Evolutionary conservation across 2,888 invertebrate genomes (phyloP), one percentile per base, ranked within the genome.

Genomic region (Volucella zonaria): DNA sequence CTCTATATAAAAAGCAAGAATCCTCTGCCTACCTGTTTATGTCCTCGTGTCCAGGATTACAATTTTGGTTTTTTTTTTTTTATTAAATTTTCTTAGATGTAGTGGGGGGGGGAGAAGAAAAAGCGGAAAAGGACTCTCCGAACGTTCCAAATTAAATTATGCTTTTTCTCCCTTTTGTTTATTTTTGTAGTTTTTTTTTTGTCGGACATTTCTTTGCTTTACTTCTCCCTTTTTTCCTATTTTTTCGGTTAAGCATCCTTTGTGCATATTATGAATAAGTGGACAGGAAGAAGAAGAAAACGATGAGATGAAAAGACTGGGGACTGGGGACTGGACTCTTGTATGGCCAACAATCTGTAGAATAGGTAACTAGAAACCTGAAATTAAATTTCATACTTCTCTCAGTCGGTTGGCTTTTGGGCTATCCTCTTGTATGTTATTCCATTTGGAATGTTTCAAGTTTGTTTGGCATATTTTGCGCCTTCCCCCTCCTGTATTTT

Each of bases 371-470:
- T 64, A 78, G 74, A 51, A 74, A 79, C 70, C 68, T 75, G 79
- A 67, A 85, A 85, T 85, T 81, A 67, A 85, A 85, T 85, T 85
- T 80, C 76, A 85, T 79, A 79, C 73, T 79, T 59, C 8, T 42
- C 73, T 45, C 18, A 23, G 62, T 47, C 40, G 18, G 18, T 18
- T 18, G 40, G 18, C 23, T 31, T 31, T 31, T 31, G 31, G 31
- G 12, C n/a, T 45, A 1, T 45, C 45, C 12, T 71, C 71, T 71
- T 59, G 49, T 51, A 70, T 71, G 71, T 59, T 71, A 59, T 56
- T 59, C 71, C 71, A 71, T 71, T 71, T 71, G 71, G 71, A 71
- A 71, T 71, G 71, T 47, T 59, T 49, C 56, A 59, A 71, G 71
- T 59, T 71, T 71, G 70, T 70, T 70, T 58, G 49, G 56, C 58